Evolutionary conservation across 2,797 vertebrate species (phyloP).

Genomic region (Acipenser ruthenus): DNA sequence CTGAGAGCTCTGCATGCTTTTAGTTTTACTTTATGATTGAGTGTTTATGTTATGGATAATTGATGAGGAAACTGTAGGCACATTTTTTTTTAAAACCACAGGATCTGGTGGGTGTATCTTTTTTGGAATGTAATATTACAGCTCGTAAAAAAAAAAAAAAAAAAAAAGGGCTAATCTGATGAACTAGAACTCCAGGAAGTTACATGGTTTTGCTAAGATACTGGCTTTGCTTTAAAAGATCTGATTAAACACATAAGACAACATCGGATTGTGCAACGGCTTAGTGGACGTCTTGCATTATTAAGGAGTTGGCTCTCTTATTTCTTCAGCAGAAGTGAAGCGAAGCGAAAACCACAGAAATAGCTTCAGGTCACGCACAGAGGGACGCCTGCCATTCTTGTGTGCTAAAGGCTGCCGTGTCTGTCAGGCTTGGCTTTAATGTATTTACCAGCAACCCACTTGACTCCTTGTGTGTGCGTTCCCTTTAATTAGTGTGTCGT

Average conservation of each 20-base stretch:
- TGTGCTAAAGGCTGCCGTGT: neutral
- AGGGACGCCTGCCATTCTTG: neutral
- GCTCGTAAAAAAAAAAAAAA: slow-evolving; percentile 34
- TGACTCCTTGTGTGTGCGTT: too few relatives aligned
- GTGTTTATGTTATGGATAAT: too few relatives aligned
- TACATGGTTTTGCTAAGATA: slow-evolving; percentile 28
- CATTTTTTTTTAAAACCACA: slow-evolving; percentile 24
- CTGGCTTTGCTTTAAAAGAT: slow-evolving; percentile 28
- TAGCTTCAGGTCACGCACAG: neutral
- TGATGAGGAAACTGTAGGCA: too few relatives aligned
- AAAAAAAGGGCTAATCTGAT: slow-evolving; percentile 30
- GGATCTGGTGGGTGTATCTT: slow-evolving; percentile 30
- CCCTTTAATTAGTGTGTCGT: too few relatives aligned
- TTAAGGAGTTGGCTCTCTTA: neutral
- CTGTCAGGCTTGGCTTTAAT: neutral
- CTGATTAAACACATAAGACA: slow-evolving; percentile 29
- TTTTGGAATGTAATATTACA: slow-evolving; percentile 48
- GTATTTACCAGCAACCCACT: neutral
- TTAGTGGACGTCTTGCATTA: slow-evolving; percentile 40
- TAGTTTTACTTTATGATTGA: too few relatives aligned
- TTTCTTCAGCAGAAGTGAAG: neutral
- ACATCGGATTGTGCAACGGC: slow-evolving; percentile 37
- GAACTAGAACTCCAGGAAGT: slow-evolving; percentile 29
- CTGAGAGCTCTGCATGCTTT: too few relatives aligned
- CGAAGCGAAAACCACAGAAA: neutral